These are phyloP conservation scores for Darevskia mixta DNA, from an alignment of 2,797 vertebrate species.

Conservation along the genomic window DNA sequence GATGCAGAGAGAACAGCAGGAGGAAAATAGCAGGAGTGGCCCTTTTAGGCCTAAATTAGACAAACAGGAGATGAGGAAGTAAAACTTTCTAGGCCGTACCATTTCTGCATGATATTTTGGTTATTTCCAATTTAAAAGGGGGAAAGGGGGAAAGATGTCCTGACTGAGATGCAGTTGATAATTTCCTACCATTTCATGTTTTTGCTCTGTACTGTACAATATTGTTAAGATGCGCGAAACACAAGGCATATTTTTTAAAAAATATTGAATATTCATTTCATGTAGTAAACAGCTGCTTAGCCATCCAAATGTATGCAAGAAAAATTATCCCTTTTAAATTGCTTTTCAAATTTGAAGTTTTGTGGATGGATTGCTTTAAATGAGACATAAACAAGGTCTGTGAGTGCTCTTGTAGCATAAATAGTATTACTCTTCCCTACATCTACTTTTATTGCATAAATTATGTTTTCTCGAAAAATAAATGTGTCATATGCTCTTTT, in stretches of 20 bases:
- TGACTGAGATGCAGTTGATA: neutral
- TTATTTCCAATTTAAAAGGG: neutral
- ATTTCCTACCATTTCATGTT: neutral
- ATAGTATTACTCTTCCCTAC: neutral
- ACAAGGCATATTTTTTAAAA: slow-evolving; percentile 36
- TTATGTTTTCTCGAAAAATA: slow-evolving; percentile 47
- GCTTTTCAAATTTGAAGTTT: slow-evolving; percentile 37
- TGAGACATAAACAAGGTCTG: neutral
- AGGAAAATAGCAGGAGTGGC: too few relatives aligned
- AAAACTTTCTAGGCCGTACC: too few relatives aligned
- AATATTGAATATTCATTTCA: slow-evolving; percentile 20
- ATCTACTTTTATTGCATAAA: neutral
- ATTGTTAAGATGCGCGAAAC: slow-evolving; percentile 37
- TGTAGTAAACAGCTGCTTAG: neutral
- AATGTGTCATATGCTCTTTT: neutral
- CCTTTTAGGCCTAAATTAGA: too few relatives aligned
- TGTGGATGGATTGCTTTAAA: slow-evolving; percentile 46
- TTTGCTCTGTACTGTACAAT: neutral
- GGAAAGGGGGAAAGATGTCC: neutral
- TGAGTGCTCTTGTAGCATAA: slow-evolving; percentile 22
- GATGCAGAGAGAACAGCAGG: too few relatives aligned
- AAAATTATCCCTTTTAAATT: slow-evolving; percentile 47
- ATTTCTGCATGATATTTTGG: fast-evolving
- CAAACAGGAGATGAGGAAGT: too few relatives aligned
- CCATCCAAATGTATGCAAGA: slow-evolving; percentile 34